Base-by-base conservation (phyloP, 2,797 vertebrate species). In the Clarias pachynema region DNA sequence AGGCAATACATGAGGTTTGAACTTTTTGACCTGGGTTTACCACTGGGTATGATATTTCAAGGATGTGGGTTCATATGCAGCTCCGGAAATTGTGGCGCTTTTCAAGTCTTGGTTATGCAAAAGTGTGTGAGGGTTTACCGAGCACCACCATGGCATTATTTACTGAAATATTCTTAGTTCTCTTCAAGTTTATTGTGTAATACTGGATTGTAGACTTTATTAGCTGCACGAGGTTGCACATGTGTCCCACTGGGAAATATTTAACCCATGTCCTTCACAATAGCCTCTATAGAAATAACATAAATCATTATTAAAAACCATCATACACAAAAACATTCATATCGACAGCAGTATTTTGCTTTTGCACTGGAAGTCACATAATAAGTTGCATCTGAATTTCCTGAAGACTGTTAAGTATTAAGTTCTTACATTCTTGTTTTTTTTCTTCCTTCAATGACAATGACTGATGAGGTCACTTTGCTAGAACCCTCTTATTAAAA, bases 1-100 rank as follows among this genome's bases (percentile, higher is more conserved):
- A 79, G 83, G 53, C 65, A 37, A 26, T 49, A 63, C 57, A 79
- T 62, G 49, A 73, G 15, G 34, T 72, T 62, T 82, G 74, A 86
- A 83, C 77, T 66, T 85, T 73, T 65, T 89, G 87, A 89, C 83
- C 84, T 77, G 34, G 60, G 63, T 34, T 40, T 81, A 78, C 62
- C 59, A 26, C 37, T 65, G 66, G 79, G 63, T 84, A 57, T 44
- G 63, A 84, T 68, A 34, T 72, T 62, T 34, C 53, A 81, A 75
- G 69, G n/a, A 69, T 65, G 79, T 57, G 20, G 3, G 34, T 63
- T 72, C 65, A 57, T 77, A 75, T 44, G 60, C 62, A 79, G 62
- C 34, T 62, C 29, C 84, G 40, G 29, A 84, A 75, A 69, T 37
- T 79, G 34, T 12, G 44, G 16, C 22, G 7, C 34, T 73, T 74